Percentiles rank a stretch among this genome's conserved stretches.
phyloP scores from a whole-genome alignment of 2,113 vertebrate genomes.

The Ictalurus punctatus region DNA sequence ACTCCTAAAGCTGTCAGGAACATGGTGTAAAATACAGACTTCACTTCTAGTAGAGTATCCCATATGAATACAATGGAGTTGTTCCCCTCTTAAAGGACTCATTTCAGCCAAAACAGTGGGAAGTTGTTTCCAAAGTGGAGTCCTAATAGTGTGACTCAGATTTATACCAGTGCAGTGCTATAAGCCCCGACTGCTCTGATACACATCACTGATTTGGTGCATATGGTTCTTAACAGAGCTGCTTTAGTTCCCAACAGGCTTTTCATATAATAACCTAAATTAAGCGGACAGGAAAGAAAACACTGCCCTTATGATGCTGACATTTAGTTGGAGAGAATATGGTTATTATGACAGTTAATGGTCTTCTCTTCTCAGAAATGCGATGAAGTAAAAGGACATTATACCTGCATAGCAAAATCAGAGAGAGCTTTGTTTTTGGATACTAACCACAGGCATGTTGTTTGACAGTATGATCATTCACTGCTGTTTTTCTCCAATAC shows the following conservation, averaged over 20 bases:
- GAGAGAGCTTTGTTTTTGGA: slow-evolving; percentile 23
- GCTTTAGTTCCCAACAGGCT: slow-evolving; percentile 42
- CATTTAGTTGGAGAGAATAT: slow-evolving; percentile 29
- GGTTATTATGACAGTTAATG: slow-evolving; percentile 34
- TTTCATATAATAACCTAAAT: slow-evolving; percentile 53
- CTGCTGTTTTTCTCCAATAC: slow-evolving; percentile 13
- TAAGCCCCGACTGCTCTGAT: slow-evolving; percentile 41
- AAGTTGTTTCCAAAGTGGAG: slow-evolving; percentile 40
- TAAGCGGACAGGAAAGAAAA: slow-evolving; percentile 53
- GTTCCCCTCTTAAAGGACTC: neutral
- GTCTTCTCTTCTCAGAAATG: slow-evolving; percentile 1
- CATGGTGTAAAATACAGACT: slow-evolving; percentile 30
- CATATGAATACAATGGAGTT: slow-evolving; percentile 37
- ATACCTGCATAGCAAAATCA: slow-evolving; percentile 18
- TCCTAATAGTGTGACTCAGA: slow-evolving; percentile 41
- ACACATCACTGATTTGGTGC: slow-evolving; percentile 16
- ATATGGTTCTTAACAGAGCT: slow-evolving; percentile 41
- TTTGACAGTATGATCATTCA: slow-evolving; percentile 40
- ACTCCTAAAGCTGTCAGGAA: slow-evolving; percentile 52
- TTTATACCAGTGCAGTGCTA: slow-evolving; percentile 45
- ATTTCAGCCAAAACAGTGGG: slow-evolving; percentile 39
- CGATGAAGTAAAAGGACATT: slow-evolving; percentile 18
- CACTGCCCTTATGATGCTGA: slow-evolving; percentile 34
- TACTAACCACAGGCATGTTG: slow-evolving; percentile 25
- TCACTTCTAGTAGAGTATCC: slow-evolving; percentile 31